phyloP scores from a whole-genome alignment of 2,888 invertebrate species.

The Drosophila mimica region DNA sequence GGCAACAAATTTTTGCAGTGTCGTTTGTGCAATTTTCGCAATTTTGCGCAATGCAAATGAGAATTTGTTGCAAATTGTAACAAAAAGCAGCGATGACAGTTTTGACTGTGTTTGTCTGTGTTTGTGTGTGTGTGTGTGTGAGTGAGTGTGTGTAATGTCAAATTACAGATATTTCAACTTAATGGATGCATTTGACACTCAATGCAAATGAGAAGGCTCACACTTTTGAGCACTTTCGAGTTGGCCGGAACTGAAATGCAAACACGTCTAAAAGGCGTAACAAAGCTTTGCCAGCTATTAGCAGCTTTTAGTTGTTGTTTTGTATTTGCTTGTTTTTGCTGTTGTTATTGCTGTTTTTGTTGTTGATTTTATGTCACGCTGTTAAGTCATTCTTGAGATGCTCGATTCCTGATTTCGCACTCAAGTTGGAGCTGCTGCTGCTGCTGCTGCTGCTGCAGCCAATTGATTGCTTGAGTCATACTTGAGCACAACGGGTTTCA shows the following conservation, averaged over 20 bases:
- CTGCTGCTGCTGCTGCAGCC: slow-evolving; percentile 43
- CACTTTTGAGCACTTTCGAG: slow-evolving; percentile 6
- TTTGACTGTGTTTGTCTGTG: background rate
- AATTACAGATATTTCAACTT: slow-evolving; percentile 68
- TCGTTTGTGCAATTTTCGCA: slow-evolving; percentile 53
- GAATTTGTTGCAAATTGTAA: slow-evolving; percentile 54
- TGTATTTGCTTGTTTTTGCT: slow-evolving; percentile 24
- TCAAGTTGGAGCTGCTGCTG: slow-evolving; percentile 58
- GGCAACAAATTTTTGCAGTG: slow-evolving; percentile 50
- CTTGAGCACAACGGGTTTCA: slow-evolving; percentile 70
- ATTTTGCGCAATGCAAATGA: slow-evolving; percentile 67
- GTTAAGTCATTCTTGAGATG: slow-evolving; percentile 79
- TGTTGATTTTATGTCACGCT: slow-evolving; percentile 51
- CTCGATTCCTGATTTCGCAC: slow-evolving; percentile 71
- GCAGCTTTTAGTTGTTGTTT: slow-evolving; percentile 52
- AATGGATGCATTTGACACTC: slow-evolving; percentile 73
- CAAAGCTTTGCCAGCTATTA: slow-evolving; percentile 61
- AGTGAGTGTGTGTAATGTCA: slow-evolving; percentile 32
- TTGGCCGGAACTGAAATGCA: slow-evolving; percentile 48
- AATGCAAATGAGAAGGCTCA: slow-evolving; percentile 30
- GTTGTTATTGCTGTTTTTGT: background rate
- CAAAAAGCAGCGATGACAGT: slow-evolving; percentile 19
- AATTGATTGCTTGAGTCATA: slow-evolving; percentile 80
- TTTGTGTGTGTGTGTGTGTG: background rate
- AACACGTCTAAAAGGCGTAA: slow-evolving; percentile 48